phyloP scores from a whole-genome alignment of 2,797 vertebrate genomes.

The Crossoptilon crossoptilon region DNA sequence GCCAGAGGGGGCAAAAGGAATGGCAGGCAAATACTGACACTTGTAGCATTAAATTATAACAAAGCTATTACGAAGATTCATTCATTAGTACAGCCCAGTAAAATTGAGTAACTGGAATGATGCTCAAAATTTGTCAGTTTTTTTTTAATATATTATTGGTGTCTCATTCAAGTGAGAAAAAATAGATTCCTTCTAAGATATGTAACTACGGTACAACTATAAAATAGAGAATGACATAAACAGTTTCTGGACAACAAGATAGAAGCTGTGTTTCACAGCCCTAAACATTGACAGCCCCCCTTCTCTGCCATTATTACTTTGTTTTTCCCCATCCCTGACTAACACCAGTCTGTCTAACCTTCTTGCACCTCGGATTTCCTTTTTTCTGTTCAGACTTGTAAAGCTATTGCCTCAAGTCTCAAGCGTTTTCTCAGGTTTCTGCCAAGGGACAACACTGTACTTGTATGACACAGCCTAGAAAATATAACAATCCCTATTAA shows the following conservation, averaged over 20 bases:
- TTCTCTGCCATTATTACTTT: neutral
- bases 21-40: neutral
- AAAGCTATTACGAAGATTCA: neutral
- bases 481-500: fast-evolving
- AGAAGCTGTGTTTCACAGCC: neutral
- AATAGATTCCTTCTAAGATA: neutral
- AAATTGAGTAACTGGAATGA: neutral
- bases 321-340: neutral
- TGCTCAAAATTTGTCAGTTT: neutral
- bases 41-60: neutral
- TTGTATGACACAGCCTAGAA: fast-evolving
- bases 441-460: neutral
- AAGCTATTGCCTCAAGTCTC: neutral
- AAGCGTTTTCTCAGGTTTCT: neutral
- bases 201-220: neutral
- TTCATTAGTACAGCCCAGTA: fast-evolving
- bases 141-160: neutral
- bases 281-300: neutral
- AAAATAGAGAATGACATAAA: neutral
- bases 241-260: neutral
- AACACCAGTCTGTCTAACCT: neutral
- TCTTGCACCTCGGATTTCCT: fast-evolving
- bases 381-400: neutral
- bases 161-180: neutral
- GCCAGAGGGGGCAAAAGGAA: neutral